Base-by-base conservation (phyloP, 2,888 invertebrate genomes). In the Andrena dorsata region DNA sequence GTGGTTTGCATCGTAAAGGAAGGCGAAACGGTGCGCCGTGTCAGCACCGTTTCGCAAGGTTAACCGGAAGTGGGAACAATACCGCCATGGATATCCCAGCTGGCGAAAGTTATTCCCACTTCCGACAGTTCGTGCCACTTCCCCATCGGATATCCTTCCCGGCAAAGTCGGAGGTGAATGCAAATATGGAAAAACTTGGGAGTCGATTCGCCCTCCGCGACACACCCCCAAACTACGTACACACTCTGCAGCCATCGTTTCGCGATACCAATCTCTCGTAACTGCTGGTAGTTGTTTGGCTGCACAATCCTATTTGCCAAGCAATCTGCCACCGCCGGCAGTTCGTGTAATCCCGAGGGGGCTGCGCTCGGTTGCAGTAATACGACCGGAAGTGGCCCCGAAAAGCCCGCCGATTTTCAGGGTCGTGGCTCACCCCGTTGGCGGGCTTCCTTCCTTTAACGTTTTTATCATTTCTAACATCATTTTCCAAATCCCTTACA, bases 281-380 rank as follows among this genome's bases (percentile, higher is more conserved):
- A 86, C 86, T 85, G 86, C 83, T 74, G 76, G 85, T 80, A 88
- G 86, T 90, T 91, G 89, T 90, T 90, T 88, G 89, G 89, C 88
- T 85, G 88, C 87, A 80, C 86, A 85, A 90, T 89, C 89, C 90
- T 88, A 91, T 91, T 91, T 91, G 90, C 88, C 88, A 86, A 90
- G 88, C 90, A 90, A 90, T 91, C 88, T 89, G 85, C 86, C 85
- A 87, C 84, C 82, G 80, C 72, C 81, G 83, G 83, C 78, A 82
- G 82, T 85, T 88, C 80, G 73, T 85, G 87, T 90, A 87, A 88
- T 86, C 86, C 79, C 79, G 60, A 41, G 60, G 83, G 80, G 84
- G 69, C 71, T 63, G 76, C 76, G 64, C 81, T 77, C 72, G 76
- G 85, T 74, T 80, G 85, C 76, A 82, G 82, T 85, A 83, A 86